These are phyloP conservation scores for Chironomus tentans DNA, from an alignment of 2,888 invertebrate genomes.

Conservation along the genomic window DNA sequence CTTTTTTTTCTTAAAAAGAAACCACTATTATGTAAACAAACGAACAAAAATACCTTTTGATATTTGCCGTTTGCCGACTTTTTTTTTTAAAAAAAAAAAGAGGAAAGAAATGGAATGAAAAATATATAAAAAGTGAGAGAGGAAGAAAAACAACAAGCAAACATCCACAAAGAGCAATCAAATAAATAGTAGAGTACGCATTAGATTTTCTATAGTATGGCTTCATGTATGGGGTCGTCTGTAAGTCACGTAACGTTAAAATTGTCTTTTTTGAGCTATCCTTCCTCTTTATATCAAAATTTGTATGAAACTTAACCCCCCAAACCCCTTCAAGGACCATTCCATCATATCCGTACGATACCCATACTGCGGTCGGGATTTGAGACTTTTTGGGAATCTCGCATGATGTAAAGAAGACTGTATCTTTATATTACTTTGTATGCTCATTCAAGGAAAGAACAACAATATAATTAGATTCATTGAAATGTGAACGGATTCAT, in stretches of 20 bases:
- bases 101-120: neutral
- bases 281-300: no score
- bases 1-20: slow-evolving; percentile 10
- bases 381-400: no score
- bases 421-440: no score
- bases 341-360: no score
- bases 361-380: no score
- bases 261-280: no score
- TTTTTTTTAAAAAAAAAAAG: neutral
- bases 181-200: neutral
- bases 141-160: neutral
- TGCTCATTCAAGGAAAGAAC: neutral
- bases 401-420: no score
- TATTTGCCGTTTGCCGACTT: slow-evolving; percentile 24
- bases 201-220: no score
- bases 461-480: neutral
- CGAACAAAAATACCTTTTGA: slow-evolving; percentile 21
- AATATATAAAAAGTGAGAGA: neutral
- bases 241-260: no score
- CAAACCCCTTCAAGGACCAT: no score
- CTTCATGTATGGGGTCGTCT: no score
- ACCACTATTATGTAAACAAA: slow-evolving; percentile 27
- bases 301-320: no score
- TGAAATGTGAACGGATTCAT: neutral
- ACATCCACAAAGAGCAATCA: neutral